phyloP scores from a whole-genome alignment of 1,140 invertebrate genomes.

The Nylanderia fulva region DNA sequence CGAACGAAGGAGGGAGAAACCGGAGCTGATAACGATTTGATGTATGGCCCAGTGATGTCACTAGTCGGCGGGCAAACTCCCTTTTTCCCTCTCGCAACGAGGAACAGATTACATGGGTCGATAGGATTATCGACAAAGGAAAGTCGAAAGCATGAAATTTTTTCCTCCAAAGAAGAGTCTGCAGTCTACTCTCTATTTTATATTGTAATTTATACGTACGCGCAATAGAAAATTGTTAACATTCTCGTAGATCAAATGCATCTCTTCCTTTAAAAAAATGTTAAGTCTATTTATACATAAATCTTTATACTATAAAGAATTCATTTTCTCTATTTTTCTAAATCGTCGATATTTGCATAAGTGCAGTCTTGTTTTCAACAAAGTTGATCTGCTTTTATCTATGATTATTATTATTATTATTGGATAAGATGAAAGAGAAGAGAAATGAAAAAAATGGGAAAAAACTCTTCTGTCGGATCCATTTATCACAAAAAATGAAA shows the following conservation, averaged over 20 bases:
- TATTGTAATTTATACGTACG: not conserved
- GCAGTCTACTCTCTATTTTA: not conserved
- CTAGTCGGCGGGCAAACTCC: slow-evolving; percentile 71
- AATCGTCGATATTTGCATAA: not conserved
- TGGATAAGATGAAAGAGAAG: not conserved
- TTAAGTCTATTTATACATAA: not conserved
- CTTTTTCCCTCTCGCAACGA: slow-evolving; percentile 53
- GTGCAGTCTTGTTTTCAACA: not conserved
- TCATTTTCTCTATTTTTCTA: not conserved
- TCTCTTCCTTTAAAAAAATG: not conserved
- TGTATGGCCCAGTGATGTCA: slow-evolving; percentile 81
- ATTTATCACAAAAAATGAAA: not conserved
- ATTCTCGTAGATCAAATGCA: not conserved
- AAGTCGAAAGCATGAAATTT: slow-evolving; percentile 63
- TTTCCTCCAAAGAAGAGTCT: slow-evolving; percentile 29
- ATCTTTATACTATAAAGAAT: not conserved
- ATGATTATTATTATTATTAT: not conserved
- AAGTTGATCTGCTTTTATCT: not conserved
- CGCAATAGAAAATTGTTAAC: not conserved
- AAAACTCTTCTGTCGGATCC: not conserved
- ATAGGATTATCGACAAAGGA: slow-evolving; percentile 78
- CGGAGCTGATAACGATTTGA: slow-evolving; percentile 80
- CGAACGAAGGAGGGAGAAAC: slow-evolving; percentile 65
- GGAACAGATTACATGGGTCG: slow-evolving; percentile 80
- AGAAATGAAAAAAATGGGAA: not conserved